phyloP scores from a whole-genome alignment of 2,113 vertebrate genomes.

The Triplophysa siluroides region DNA sequence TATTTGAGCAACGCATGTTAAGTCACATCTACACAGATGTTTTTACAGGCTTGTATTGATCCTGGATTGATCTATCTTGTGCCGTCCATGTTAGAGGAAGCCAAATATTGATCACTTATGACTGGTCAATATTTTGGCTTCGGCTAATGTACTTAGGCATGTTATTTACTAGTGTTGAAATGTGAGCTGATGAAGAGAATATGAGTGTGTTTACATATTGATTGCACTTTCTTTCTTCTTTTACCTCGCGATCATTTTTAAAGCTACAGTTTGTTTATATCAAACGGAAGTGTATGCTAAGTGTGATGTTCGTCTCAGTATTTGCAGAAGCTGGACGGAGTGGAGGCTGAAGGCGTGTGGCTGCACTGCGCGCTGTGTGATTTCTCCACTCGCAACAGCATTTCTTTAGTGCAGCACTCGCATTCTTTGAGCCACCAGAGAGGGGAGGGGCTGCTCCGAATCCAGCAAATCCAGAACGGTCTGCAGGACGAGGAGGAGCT shows the following conservation, averaged over 20 bases:
- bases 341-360: slow-evolving; percentile 88
- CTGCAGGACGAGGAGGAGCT: slow-evolving; percentile 88
- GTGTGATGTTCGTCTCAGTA: slow-evolving; percentile 73
- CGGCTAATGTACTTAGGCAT: slow-evolving; percentile 1
- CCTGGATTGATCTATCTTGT: slow-evolving; percentile 23
- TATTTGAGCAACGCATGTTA: slow-evolving; percentile 24
- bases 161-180: slow-evolving; percentile 37
- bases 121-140: slow-evolving; percentile 22
- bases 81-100: slow-evolving; percentile 18
- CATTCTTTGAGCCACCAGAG: slow-evolving; percentile 95
- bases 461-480: slow-evolving; percentile 88
- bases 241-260: not conserved
- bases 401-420: slow-evolving; percentile 97
- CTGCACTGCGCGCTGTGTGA: slow-evolving; percentile 93
- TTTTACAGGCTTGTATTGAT: slow-evolving; percentile 29
- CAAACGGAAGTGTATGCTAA: not conserved
- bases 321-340: slow-evolving; percentile 91
- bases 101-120: slow-evolving; percentile 31
- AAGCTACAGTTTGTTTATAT: no score
- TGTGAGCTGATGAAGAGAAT: slow-evolving; percentile 8
- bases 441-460: slow-evolving; percentile 89
- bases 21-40: slow-evolving; percentile 30
- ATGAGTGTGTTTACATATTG: slow-evolving; percentile 21
- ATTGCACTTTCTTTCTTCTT: not conserved
- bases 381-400: slow-evolving; percentile 96